Percentiles rank a stretch among this genome's conserved stretches.
Evolutionary conservation across 2,888 invertebrate genomes (phyloP).

Genomic region (Azorinus chamasolen): DNA sequence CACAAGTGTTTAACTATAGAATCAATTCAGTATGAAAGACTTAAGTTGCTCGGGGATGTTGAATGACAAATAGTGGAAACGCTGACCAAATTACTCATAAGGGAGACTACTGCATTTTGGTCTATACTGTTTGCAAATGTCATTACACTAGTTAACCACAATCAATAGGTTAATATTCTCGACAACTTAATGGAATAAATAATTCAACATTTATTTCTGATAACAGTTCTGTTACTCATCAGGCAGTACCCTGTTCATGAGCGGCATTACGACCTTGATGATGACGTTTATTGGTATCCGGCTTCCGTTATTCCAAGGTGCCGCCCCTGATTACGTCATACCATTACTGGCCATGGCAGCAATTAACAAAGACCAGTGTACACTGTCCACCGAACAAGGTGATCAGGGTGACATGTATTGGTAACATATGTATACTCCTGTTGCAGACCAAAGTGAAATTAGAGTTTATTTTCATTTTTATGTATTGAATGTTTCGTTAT

Average conservation of each 20-base stretch:
- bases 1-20: too few relatives aligned
- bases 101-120: too few relatives aligned
- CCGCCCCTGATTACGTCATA: conserved; percentile 74
- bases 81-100: too few relatives aligned
- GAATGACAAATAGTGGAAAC: too few relatives aligned
- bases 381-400: conserved; percentile 28
- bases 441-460: background rate
- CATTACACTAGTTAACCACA: too few relatives aligned
- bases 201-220: too few relatives aligned
- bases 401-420: background rate
- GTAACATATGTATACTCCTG: background rate
- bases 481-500: background rate
- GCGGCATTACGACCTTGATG: conserved; percentile 58
- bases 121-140: too few relatives aligned
- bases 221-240: background rate
- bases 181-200: too few relatives aligned
- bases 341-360: conserved; percentile 74
- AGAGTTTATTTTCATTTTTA: background rate
- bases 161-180: too few relatives aligned
- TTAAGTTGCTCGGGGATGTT: too few relatives aligned
- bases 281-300: conserved; percentile 57
- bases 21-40: too few relatives aligned
- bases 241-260: conserved; percentile 64
- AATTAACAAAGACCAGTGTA: conserved; percentile 65
- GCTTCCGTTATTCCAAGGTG: conserved; percentile 75